phyloP scores from a whole-genome alignment of 2,888 invertebrate species.

The Baronia brevicornis region DNA sequence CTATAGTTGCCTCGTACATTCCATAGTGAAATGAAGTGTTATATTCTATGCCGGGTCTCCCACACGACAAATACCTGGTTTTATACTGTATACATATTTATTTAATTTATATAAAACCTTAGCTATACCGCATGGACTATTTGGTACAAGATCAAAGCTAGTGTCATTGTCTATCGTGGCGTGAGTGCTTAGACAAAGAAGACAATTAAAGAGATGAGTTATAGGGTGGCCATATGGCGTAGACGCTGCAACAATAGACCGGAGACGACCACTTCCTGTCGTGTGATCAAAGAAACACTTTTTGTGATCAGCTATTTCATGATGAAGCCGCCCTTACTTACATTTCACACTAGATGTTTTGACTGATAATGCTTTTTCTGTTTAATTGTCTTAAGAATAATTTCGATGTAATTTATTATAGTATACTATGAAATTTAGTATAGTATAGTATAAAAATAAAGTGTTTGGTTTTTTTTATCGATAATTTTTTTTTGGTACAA shows the following conservation, averaged over 20 bases:
- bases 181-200: constrained; percentile 58
- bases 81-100: too few relatives aligned
- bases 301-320: constrained; percentile 24
- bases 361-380: too few relatives aligned
- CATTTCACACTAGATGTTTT: constrained; percentile 1
- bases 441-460: too few relatives aligned
- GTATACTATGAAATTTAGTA: too few relatives aligned
- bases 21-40: too few relatives aligned
- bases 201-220: constrained; percentile 67
- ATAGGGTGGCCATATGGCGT: constrained; percentile 42
- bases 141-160: constrained; percentile 69
- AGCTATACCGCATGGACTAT: constrained; percentile 9
- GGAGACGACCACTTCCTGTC: constrained; percentile 56
- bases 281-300: constrained; percentile 45
- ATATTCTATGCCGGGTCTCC: too few relatives aligned
- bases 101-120: background rate
- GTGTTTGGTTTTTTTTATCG: too few relatives aligned
- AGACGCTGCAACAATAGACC: constrained; percentile 41
- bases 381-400: too few relatives aligned
- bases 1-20: too few relatives aligned
- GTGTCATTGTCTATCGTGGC: constrained; percentile 58
- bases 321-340: constrained; percentile 20
- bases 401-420: too few relatives aligned
- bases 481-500: too few relatives aligned
- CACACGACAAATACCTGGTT: too few relatives aligned